These are phyloP conservation scores for Acleris sparsana DNA, from an alignment of 2,888 invertebrate species.

Conservation along the genomic window DNA sequence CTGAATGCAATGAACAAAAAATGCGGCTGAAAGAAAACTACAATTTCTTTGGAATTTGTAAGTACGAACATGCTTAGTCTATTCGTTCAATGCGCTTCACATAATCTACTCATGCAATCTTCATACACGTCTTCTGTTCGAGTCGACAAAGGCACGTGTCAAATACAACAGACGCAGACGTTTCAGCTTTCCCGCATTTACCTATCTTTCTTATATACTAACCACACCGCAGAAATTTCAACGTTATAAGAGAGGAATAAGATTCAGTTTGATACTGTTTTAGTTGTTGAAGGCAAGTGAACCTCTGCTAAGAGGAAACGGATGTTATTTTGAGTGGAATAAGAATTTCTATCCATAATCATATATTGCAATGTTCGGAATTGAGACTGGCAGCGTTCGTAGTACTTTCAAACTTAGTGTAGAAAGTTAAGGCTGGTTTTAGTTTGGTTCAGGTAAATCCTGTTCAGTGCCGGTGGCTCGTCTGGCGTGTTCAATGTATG, in stretches of 20 bases:
- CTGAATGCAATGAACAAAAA: too few relatives aligned
- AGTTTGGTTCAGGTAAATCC: slow-evolving; percentile 36
- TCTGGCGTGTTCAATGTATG: too few relatives aligned
- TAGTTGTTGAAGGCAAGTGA: slow-evolving; percentile 49
- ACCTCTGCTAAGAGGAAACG: slow-evolving; percentile 77
- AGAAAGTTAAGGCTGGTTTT: slow-evolving; percentile 37
- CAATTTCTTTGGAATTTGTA: too few relatives aligned
- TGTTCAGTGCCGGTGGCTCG: too few relatives aligned
- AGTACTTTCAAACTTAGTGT: slow-evolving; percentile 43
- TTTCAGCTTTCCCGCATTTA: slow-evolving; percentile 48
- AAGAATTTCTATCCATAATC: slow-evolving; percentile 78
- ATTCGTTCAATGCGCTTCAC: slow-evolving; percentile 7
- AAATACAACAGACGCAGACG: slow-evolving; percentile 58
- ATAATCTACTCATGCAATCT: slow-evolving; percentile 26
- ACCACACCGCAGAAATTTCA: slow-evolving; percentile 35
- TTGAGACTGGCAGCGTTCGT: slow-evolving; percentile 46
- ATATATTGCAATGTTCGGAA: slow-evolving; percentile 65
- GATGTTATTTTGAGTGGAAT: slow-evolving; percentile 80
- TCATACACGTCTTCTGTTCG: slow-evolving; percentile 20
- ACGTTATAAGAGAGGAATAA: slow-evolving; percentile 38
- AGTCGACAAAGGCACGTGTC: slow-evolving; percentile 42
- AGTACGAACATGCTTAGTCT: neutral
- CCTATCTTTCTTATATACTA: slow-evolving; percentile 48
- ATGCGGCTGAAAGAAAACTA: too few relatives aligned
- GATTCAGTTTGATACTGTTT: slow-evolving; percentile 37